Evolutionary conservation across 2,888 invertebrate species (phyloP).

Genomic region (Drosophila kuntzei): DNA sequence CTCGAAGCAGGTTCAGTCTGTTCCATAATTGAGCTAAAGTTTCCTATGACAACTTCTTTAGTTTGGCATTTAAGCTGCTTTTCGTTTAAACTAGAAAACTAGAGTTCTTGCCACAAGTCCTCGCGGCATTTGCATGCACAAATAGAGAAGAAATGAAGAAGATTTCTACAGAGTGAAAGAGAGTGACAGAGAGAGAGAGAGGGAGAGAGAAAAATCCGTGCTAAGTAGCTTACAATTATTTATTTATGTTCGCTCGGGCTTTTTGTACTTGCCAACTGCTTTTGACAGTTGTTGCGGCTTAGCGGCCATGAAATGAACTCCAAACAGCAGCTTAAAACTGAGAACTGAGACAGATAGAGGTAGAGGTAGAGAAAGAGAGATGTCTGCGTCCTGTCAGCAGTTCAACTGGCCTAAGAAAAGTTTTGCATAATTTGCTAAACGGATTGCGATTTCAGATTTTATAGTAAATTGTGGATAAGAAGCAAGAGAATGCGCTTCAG

Average conservation of each 20-base stretch:
- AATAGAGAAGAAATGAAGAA: constrained; percentile 36
- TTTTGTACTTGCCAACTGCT: constrained; percentile 46
- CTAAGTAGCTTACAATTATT: constrained; percentile 75
- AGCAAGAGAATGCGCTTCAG: constrained; percentile 1
- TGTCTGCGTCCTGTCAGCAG: constrained; percentile 19
- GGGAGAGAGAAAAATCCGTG: constrained; percentile 20
- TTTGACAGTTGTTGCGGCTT: constrained; percentile 68
- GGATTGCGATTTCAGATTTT: constrained; percentile 31
- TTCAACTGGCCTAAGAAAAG: constrained; percentile 30
- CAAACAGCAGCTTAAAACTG: constrained; percentile 38
- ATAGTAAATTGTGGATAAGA: constrained; percentile 9
- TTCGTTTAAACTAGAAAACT: constrained; percentile 24
- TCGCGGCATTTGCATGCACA: constrained; percentile 49
- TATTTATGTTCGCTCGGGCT: constrained; percentile 61
- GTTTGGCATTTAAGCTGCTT: constrained; percentile 45
- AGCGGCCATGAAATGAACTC: constrained; percentile 60
- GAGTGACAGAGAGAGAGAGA: neutral
- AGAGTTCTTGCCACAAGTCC: constrained; percentile 20
- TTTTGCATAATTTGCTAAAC: constrained; percentile 57
- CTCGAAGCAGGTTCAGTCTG: constrained; percentile 12
- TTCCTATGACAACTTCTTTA: constrained; percentile 7
- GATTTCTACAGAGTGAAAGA: neutral
- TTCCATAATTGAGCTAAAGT: constrained; percentile 38
- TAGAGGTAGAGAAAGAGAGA: neutral
- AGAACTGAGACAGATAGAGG: neutral